Evolutionary conservation across 2,888 invertebrate genomes (phyloP).

Genomic region (Phengaris arion): DNA sequence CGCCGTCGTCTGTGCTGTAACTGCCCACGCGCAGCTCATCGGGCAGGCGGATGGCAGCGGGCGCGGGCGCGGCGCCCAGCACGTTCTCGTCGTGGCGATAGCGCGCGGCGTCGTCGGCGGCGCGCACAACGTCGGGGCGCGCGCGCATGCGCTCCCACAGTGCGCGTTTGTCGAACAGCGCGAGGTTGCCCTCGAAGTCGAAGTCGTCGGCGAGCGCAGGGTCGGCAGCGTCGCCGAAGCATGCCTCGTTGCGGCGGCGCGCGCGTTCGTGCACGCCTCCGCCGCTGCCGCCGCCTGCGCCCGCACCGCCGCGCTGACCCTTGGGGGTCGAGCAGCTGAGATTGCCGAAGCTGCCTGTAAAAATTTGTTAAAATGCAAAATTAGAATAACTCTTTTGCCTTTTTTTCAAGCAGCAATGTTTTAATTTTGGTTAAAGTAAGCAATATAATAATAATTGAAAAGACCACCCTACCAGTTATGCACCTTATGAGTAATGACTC

Average conservation of each 20-base stretch:
- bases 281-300: constrained; percentile 70
- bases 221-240: constrained; percentile 87
- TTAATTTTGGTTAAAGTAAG: too few species aligned
- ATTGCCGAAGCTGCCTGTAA: constrained; percentile 52
- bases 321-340: constrained; percentile 45
- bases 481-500: too few species aligned
- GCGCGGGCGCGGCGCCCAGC: constrained; percentile 57
- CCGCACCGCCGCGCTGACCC: constrained; percentile 53
- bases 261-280: constrained; percentile 74
- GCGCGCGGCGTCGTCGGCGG: constrained; percentile 60
- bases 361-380: constrained; percentile 37
- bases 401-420: too few species aligned
- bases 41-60: constrained; percentile 84
- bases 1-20: constrained; percentile 89
- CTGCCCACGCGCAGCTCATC: constrained; percentile 75
- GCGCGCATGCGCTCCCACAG: constrained; percentile 64
- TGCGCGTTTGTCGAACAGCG: constrained; percentile 89
- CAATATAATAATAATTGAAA: too few species aligned
- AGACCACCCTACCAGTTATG: too few species aligned
- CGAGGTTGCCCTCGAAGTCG: constrained; percentile 96
- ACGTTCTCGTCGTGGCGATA: constrained; percentile 94
- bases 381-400: too few species aligned
- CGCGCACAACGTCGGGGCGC: constrained; percentile 64
- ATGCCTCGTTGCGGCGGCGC: constrained; percentile 84
- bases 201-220: constrained; percentile 86